Percentiles rank a stretch among this genome's conserved stretches.
Conservation (phyloP, 2,888 invertebrate species). For the Cyrtodaria siliqua region DNA sequence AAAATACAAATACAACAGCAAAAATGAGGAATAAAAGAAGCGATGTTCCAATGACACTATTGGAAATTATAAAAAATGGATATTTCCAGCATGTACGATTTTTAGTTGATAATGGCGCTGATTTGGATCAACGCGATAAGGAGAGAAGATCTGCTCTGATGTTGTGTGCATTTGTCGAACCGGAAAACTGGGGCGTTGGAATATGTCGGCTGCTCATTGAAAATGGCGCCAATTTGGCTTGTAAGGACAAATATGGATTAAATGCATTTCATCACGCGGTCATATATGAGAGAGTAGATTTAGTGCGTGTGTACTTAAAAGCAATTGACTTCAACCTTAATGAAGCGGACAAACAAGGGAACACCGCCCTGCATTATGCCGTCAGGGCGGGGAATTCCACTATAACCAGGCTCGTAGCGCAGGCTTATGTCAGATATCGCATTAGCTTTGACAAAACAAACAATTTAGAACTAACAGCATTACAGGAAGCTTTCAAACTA, state of each 20-base stretch:
- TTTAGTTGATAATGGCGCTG: constrained; percentile 78
- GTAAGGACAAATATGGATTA: constrained; percentile 78
- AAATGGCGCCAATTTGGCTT: constrained; percentile 77
- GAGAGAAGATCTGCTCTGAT: constrained; percentile 81
- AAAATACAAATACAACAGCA: constrained; percentile 10
- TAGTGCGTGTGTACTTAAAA: constrained; percentile 77
- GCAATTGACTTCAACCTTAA: constrained; percentile 84
- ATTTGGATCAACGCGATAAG: constrained; percentile 77
- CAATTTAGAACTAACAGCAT: constrained; percentile 65
- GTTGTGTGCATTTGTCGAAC: constrained; percentile 81
- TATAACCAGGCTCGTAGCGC: constrained; percentile 71
- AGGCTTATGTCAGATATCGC: constrained; percentile 67
- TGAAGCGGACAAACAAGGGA: constrained; percentile 80
- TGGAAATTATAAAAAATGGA: constrained; percentile 80
- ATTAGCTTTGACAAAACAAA: constrained; percentile 62
- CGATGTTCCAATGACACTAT: constrained; percentile 41
- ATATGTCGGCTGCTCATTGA: constrained; percentile 84
- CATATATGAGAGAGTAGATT: constrained; percentile 76
- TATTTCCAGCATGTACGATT: constrained; percentile 83
- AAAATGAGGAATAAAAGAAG: constrained; percentile 42
- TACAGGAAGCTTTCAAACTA: constrained; percentile 65
- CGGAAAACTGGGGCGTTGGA: constrained; percentile 81
- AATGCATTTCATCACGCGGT: constrained; percentile 84
- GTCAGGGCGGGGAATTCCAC: constrained; percentile 74
- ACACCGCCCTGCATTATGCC: constrained; percentile 84